A percentile compares a stretch with the other conserved stretches of the same genome.
Conservation (phyloP, 2,797 vertebrate species). For the Tenualosa thibaudeaui region DNA sequence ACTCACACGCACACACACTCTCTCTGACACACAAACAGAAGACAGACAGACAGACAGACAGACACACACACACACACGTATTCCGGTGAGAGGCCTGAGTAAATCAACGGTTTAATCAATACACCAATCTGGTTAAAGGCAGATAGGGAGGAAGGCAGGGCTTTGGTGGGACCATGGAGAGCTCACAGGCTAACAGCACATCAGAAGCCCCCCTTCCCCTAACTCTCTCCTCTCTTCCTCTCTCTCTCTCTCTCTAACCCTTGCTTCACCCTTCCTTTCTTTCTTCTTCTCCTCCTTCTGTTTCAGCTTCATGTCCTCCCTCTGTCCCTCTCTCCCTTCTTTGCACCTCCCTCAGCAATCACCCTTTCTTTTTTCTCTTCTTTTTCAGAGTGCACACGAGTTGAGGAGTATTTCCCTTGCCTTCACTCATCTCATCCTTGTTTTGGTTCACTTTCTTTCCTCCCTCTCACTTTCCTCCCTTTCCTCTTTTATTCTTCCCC, state of each 20-base stretch:
- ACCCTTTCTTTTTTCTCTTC: conserved; percentile 34
- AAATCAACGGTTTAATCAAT: conserved; percentile 99
- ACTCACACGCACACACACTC: conserved; percentile 65
- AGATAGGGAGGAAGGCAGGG: conserved; percentile 58
- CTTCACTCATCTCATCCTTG: not conserved
- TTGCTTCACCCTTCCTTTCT: not conserved
- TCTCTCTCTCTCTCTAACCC: not conserved
- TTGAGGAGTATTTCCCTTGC: conserved; percentile 26
- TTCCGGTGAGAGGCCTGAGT: conserved; percentile 75
- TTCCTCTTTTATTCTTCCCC: conserved; percentile 31
- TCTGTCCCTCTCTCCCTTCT: not conserved
- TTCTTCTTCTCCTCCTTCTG: not conserved
- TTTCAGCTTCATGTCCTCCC: not conserved
- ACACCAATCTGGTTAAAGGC: conserved; percentile 96
- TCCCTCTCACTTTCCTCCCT: conserved; percentile 27
- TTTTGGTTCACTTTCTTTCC: conserved; percentile 25
- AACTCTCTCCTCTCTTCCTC: not conserved
- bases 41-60: conserved; percentile 45
- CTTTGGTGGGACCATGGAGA: conserved; percentile 62
- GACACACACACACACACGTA: conserved; percentile 55
- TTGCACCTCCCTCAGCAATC: conserved; percentile 47
- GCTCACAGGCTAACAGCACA: conserved; percentile 81
- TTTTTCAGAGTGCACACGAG: conserved; percentile 4
- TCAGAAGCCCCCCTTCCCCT: conserved; percentile 59
- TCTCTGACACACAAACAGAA: conserved; percentile 64